phyloP scores from a whole-genome alignment of 2,113 vertebrate genomes.

The Clarias macrocephalus region DNA sequence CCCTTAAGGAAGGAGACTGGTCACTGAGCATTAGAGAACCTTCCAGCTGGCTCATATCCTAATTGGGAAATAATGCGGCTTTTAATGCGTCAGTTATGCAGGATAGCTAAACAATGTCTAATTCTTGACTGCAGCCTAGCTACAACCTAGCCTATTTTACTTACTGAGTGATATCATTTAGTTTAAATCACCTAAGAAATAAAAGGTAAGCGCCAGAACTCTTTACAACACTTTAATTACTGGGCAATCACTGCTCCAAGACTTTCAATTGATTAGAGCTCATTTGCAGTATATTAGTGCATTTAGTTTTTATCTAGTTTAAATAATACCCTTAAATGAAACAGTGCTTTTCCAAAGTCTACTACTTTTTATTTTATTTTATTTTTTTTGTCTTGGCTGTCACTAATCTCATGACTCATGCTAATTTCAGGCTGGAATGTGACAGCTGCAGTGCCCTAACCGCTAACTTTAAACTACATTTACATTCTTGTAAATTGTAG shows the following conservation, averaged over 20 bases:
- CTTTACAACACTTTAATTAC: not conserved
- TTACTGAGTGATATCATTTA: not conserved
- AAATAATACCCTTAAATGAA: not conserved
- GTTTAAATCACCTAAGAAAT: not conserved
- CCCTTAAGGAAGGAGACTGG: not conserved
- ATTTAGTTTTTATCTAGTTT: not conserved
- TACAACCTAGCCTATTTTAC: not conserved
- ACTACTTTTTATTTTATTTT: conserved; percentile 9
- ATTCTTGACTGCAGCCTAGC: not conserved
- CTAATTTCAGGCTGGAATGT: conserved; percentile 35
- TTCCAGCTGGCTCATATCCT: not conserved
- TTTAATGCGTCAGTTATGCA: not conserved
- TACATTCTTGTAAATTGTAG: conserved; percentile 22
- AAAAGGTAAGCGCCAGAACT: not conserved
- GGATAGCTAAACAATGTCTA: not conserved
- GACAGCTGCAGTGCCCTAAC: conserved; percentile 33
- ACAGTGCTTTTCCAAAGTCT: not conserved
- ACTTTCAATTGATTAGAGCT: not conserved
- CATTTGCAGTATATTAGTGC: not conserved
- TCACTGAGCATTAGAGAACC: not conserved
- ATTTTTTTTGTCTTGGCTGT: conserved; percentile 23
- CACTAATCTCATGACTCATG: conserved; percentile 25
- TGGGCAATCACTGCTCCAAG: not conserved
- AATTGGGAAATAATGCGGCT: not conserved
- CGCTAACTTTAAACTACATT: conserved; percentile 27